A percentile compares a stretch with the other conserved stretches of the same genome.
These are phyloP conservation scores for Orcinus orca DNA, from an alignment of 2,113 vertebrate species.

Conservation along the genomic window DNA sequence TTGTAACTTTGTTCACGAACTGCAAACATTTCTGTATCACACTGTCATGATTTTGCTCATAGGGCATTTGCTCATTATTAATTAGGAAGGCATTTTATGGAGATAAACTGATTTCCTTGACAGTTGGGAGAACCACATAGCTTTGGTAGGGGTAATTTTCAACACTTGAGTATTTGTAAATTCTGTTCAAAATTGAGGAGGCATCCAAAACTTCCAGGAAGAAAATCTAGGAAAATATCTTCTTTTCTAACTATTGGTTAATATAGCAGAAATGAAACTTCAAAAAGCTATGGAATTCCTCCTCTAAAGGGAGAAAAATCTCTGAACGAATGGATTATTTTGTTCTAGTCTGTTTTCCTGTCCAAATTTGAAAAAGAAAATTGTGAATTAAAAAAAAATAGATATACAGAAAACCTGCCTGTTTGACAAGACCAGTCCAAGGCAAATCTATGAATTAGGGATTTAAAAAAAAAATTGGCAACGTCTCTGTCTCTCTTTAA, in stretches of 20 bases:
- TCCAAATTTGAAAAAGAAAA: constrained; percentile 11
- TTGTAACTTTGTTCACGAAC: neutral
- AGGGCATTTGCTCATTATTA: neutral
- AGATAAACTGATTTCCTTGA: neutral
- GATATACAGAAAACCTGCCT: neutral
- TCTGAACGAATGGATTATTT: neutral
- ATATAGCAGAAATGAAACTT: neutral
- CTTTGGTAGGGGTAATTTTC: neutral
- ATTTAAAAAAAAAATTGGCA: neutral
- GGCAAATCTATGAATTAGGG: neutral
- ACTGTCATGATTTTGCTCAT: neutral
- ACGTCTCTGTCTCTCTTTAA: neutral
- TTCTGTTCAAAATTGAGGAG: neutral
- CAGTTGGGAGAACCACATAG: neutral
- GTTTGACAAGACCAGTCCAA: neutral
- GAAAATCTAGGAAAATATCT: neutral
- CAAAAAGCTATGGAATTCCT: neutral
- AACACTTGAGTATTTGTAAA: neutral
- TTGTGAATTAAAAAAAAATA: constrained; percentile 4
- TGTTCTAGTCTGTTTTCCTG: neutral
- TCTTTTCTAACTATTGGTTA: neutral
- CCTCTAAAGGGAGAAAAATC: neutral
- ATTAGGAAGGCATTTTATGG: constrained; percentile 3
- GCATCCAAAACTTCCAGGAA: neutral
- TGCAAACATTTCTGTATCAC: neutral